phyloP scores from a whole-genome alignment of 2,888 invertebrate genomes.

The Kryphioiulus occultus region DNA sequence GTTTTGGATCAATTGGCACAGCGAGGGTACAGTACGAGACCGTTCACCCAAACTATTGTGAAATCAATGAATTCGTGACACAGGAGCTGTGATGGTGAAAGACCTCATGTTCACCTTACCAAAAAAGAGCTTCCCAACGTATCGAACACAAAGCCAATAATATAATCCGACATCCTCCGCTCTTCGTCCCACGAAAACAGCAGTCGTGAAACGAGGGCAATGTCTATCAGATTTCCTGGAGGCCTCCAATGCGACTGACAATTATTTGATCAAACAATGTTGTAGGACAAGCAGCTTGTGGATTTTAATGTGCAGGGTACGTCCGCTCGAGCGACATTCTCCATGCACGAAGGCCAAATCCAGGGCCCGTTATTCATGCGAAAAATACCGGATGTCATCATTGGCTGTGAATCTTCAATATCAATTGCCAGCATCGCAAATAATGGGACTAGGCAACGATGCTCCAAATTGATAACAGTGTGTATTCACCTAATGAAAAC shows the following conservation, averaged over 20 bases:
- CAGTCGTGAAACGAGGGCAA: neutral
- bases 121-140: neutral
- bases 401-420: constrained; percentile 8
- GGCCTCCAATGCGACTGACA: neutral
- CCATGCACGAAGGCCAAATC: neutral
- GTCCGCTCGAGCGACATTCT: neutral
- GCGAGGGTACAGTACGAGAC: too few species aligned
- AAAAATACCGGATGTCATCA: neutral
- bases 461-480: constrained; percentile 3
- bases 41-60: too few species aligned
- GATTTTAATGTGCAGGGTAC: neutral
- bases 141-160: neutral
- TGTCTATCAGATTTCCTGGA: constrained; percentile 22
- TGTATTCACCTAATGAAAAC: neutral
- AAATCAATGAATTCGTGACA: too few species aligned
- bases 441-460: neutral
- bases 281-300: neutral
- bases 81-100: neutral
- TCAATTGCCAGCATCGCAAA: neutral
- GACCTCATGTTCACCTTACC: neutral
- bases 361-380: neutral
- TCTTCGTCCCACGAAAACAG: neutral
- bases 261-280: neutral
- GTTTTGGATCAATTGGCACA: too few species aligned
- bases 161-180: neutral